Evolutionary conservation across 2,888 invertebrate species (phyloP).

Genomic region (Oxystoma pomonae): DNA sequence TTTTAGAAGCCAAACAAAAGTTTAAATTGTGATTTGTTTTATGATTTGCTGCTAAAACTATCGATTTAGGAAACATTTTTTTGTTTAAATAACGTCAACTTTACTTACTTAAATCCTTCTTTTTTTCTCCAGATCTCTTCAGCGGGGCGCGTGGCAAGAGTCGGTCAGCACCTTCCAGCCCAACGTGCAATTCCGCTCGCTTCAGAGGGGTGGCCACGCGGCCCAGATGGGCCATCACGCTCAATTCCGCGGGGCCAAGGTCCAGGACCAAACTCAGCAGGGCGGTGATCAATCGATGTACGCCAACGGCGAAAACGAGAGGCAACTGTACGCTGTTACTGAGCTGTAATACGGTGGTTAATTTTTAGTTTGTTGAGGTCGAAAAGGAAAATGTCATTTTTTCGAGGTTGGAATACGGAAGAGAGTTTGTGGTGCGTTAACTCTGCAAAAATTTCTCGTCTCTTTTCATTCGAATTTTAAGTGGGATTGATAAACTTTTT

Average conservation of each 20-base stretch:
- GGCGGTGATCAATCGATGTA: conserved; percentile 41
- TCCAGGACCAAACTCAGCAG: conserved; percentile 41
- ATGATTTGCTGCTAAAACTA: too few relatives aligned
- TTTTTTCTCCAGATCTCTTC: conserved; percentile 43
- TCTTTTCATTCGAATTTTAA: too few relatives aligned
- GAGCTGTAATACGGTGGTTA: conserved; percentile 51
- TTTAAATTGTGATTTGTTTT: too few relatives aligned
- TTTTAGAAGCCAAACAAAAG: too few relatives aligned
- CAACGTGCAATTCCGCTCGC: conserved; percentile 46
- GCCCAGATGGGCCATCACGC: conserved; percentile 42
- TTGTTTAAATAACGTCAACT: too few relatives aligned
- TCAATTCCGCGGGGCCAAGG: conserved; percentile 44
- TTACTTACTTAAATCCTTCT: too few relatives aligned
- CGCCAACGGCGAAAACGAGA: conserved; percentile 48
- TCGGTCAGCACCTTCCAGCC: conserved; percentile 34
- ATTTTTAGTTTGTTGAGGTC: not conserved
- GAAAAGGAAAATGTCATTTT: not conserved
- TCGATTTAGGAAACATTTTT: too few relatives aligned
- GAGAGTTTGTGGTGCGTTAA: too few relatives aligned
- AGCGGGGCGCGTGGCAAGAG: conserved; percentile 47
- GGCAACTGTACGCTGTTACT: conserved; percentile 68
- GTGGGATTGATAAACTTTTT: too few relatives aligned
- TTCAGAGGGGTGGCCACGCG: conserved; percentile 44
- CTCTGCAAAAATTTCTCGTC: too few relatives aligned
- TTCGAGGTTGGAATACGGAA: too few relatives aligned